phyloP scores from a whole-genome alignment of 2,797 vertebrate genomes.

The Babyrousa celebensis region DNA sequence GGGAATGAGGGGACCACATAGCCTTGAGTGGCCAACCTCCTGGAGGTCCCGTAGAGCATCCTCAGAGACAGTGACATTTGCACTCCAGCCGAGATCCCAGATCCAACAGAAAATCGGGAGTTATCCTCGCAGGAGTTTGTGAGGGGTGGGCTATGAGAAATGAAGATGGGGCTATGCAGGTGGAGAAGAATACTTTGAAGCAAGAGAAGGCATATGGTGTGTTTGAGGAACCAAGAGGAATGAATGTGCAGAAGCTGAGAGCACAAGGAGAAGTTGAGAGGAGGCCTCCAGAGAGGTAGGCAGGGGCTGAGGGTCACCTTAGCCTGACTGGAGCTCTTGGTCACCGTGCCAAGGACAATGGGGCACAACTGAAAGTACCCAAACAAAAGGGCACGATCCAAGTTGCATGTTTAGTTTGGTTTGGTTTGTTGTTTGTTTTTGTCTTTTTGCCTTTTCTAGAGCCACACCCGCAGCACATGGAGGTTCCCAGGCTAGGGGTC shows the following conservation, averaged over 20 bases:
- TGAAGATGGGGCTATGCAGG: not conserved
- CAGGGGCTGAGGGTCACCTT: accelerated
- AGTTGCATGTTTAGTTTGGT: not conserved
- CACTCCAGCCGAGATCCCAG: not conserved
- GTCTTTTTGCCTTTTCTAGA: too few species aligned
- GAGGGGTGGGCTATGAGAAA: not conserved
- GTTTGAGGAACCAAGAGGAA: not conserved
- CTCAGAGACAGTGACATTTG: not conserved
- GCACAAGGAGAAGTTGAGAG: not conserved
- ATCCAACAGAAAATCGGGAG: not conserved
- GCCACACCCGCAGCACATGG: too few species aligned
- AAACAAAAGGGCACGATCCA: not conserved
- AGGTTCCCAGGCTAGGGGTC: too few species aligned
- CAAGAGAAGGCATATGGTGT: not conserved
- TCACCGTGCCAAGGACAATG: not conserved
- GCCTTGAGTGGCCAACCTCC: not conserved
- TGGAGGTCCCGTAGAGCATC: too few species aligned
- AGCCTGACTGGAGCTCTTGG: not conserved
- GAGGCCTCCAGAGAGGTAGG: not conserved
- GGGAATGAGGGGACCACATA: accelerated
- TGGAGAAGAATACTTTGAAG: not conserved
- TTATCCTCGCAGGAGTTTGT: not conserved
- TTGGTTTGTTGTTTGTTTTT: too few species aligned
- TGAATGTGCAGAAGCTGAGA: not conserved
- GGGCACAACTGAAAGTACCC: not conserved